These are phyloP conservation scores for Drosophila bocki DNA, from an alignment of 1,140 invertebrate species.

Conservation along the genomic window DNA sequence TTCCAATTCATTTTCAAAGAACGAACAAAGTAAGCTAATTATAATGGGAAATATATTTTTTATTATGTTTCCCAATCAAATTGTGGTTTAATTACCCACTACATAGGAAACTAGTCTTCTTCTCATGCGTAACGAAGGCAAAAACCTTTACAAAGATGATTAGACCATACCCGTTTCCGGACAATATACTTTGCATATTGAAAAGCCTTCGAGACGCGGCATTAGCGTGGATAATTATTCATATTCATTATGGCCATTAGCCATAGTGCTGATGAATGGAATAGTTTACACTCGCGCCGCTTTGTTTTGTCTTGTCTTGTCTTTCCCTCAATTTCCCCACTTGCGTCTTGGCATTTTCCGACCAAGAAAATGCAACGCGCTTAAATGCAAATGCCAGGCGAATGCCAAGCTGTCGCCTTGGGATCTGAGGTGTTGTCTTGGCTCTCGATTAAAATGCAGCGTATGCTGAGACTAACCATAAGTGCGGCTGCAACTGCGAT, in stretches of 20 bases:
- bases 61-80: neutral
- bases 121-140: slow-evolving; percentile 12
- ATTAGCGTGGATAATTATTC: slow-evolving; percentile 44
- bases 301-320: slow-evolving; percentile 7
- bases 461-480: slow-evolving; percentile 38
- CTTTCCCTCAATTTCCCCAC: slow-evolving; percentile 27
- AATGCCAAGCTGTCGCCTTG: slow-evolving; percentile 44
- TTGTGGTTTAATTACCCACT: neutral
- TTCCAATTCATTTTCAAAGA: neutral
- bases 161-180: slow-evolving; percentile 34
- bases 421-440: slow-evolving; percentile 45
- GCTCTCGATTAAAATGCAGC: slow-evolving; percentile 66
- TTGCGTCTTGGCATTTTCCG: slow-evolving; percentile 28
- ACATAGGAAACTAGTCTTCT: slow-evolving; percentile 3
- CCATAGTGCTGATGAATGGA: slow-evolving; percentile 36
- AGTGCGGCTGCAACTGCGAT: slow-evolving; percentile 23
- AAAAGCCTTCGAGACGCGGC: slow-evolving; percentile 30
- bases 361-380: slow-evolving; percentile 47
- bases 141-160: slow-evolving; percentile 16
- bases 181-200: slow-evolving; percentile 41
- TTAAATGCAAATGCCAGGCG: slow-evolving; percentile 52
- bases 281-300: slow-evolving; percentile 39
- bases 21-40: neutral
- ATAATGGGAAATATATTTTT: neutral
- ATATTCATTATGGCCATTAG: slow-evolving; percentile 57